Base-by-base conservation (phyloP, 2,113 vertebrate genomes). In the Suncus etruscus region DNA sequence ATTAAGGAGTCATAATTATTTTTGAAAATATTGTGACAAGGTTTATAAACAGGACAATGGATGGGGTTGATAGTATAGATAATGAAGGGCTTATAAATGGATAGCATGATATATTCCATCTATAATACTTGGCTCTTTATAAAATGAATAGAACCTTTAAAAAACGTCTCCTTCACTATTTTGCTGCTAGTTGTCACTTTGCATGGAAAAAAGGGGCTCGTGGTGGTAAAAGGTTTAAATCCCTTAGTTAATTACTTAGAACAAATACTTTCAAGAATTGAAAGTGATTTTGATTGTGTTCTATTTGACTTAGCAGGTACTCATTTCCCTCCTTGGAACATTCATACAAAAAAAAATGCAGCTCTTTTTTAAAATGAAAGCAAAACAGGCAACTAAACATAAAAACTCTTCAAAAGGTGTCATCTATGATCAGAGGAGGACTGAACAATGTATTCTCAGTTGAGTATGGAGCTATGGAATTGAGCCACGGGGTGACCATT, bases 401-500 rank as follows among this genome's bases (percentile, higher is more conserved):
- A 90, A 90, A 3, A 97, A 96, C 92, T 89, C 63, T 92, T 95
- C 87, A 70, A 72, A 96, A 96, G 89, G 86, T 95, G 85, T 93
- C 82, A 94, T 16, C 1, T 0, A 24, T 48, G 85, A 90, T 91
- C 83, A 83, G 79, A 87, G 54, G 54, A 89, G 50, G 77, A 89
- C 8, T 69, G 82, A 24, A 72, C 83, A 94, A 86, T 95, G 94
- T 94, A 96, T 97, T 97, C 87, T 93, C 90, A 74, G 29, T 14
- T 72, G 0, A 96, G 83, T 39, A 14, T 94, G 80, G 93, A 93
- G 87, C 78, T 95, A 80, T 97, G 97, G 97, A 97, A 96, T 8
- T 74, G 69, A 95, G 96, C 97, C 97, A 96, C 1, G 85, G 70
- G 85, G 70, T 93, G 96, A 76, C 96, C 96, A 95, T 97, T 97